Conservation (phyloP, 2,113 vertebrate species). For the Percopsis transmontana region DNA sequence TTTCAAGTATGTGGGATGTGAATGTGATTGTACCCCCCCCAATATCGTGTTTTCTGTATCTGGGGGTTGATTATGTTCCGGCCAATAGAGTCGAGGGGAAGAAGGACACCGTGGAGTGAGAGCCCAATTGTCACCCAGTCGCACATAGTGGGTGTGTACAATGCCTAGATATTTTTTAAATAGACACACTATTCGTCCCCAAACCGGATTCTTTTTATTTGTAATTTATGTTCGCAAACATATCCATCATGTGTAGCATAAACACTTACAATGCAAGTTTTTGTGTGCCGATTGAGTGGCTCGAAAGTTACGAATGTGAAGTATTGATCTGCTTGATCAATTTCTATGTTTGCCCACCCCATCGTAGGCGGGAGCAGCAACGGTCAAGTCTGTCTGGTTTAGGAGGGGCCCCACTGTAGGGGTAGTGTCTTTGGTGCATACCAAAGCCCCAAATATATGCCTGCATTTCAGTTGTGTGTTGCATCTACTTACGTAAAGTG, state of each 20-base stretch:
- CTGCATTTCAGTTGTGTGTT: slow-evolving; percentile 46
- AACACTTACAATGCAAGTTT: background rate
- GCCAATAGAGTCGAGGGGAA: slow-evolving; percentile 35
- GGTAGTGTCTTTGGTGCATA: slow-evolving; percentile 55
- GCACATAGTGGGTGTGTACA: slow-evolving; percentile 34
- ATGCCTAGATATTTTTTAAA: slow-evolving; percentile 38
- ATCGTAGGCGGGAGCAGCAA: slow-evolving; percentile 61
- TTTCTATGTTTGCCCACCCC: slow-evolving; percentile 39
- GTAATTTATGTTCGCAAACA: background rate
- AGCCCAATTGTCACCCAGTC: slow-evolving; percentile 34
- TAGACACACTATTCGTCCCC: slow-evolving; percentile 14
- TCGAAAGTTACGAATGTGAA: background rate
- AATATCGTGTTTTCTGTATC: slow-evolving; percentile 15
- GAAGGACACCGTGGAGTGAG: slow-evolving; percentile 23
- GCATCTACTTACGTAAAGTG: slow-evolving; percentile 39
- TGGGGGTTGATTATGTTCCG: slow-evolving; percentile 36
- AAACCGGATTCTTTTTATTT: background rate
- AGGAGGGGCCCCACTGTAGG: slow-evolving; percentile 62
- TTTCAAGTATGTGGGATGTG: too few species aligned
- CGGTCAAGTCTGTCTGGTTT: slow-evolving; percentile 50
- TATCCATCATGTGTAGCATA: background rate
- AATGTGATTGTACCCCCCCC: too few species aligned
- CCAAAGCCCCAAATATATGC: slow-evolving; percentile 57
- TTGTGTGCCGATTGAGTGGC: background rate
- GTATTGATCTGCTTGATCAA: slow-evolving; percentile 31